Evolutionary conservation across 2,113 vertebrate genomes (phyloP), one percentile per base, ranked within the genome.

Genomic region (Prinia subflava): DNA sequence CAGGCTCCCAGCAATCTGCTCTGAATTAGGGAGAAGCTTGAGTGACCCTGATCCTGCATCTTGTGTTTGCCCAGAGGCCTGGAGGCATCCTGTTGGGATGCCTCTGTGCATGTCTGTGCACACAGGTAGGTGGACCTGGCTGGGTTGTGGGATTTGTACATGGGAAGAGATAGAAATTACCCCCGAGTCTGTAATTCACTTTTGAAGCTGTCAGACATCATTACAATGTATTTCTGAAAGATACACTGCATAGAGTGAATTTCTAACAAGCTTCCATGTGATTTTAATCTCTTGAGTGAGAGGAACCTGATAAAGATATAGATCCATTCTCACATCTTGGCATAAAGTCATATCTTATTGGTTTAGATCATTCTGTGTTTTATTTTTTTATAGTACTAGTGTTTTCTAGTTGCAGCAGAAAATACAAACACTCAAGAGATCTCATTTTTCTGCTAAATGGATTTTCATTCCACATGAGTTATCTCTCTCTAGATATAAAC

Each of bases 231-330:
- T 94, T 97, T 97, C 85, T 97, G 94, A 96, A 96, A 95, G 95
- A 95, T 94, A 91, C 73, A 94, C 84, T 69, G 57, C 91, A 92
- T 73, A 92, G 64, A 95, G 27, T 1, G 5, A 78, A 96, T 97
- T 97, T 96, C 95, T 97, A 97, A 97, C 95, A 96, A 94, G 94
- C 95, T 92, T 97, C 96, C 93, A 80, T 95, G 96, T 93, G 96
- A 96, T 97, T 97, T 96, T 97, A 95, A 96, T 97, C 95, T 97
- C 95, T 93, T 0, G 25, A 93, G 95, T 97, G 95, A 94, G 87
- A 96, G 85, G 96, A 97, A 97, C 93, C 85, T 96, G 95, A 97
- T 97, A 97, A 97, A 97, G 97, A 96, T 96, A 97, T 96, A 97
- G 95, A 97, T 97, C 94, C 85, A 81, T 97, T 96, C 91, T 97